phyloP scores from a whole-genome alignment of 2,888 invertebrate species.

The Acrobasis suavella region DNA sequence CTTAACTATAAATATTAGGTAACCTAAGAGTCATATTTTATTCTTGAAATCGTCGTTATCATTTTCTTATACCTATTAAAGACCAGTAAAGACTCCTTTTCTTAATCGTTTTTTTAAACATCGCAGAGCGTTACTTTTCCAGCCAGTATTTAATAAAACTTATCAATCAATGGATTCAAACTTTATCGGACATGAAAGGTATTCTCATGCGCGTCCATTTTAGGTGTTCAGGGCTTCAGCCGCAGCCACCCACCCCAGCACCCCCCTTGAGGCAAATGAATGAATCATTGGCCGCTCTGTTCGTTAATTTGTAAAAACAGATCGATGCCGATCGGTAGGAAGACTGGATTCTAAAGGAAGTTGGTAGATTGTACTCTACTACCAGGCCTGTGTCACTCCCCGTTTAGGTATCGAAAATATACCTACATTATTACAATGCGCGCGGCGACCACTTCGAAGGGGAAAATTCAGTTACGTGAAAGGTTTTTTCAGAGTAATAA shows the following conservation, averaged over 20 bases:
- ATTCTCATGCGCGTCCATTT: conserved; percentile 4
- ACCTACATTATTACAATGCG: too few species aligned
- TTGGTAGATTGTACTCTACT: neutral
- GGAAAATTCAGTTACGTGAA: too few species aligned
- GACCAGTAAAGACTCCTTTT: neutral
- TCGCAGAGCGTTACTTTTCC: neutral
- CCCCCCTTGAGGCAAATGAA: conserved; percentile 46
- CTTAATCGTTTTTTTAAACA: neutral
- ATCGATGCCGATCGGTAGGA: conserved; percentile 20
- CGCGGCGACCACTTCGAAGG: too few species aligned
- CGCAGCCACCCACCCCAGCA: conserved; percentile 31
- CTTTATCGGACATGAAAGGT: conserved; percentile 6
- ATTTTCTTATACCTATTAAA: too few species aligned
- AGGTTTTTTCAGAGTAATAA: too few species aligned
- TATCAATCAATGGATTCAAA: conserved; percentile 8
- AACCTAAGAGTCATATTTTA: too few species aligned
- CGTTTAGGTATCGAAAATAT: too few species aligned
- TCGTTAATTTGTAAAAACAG: conserved; percentile 36
- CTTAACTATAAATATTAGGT: too few species aligned
- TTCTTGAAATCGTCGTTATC: too few species aligned
- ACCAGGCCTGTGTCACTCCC: too few species aligned
- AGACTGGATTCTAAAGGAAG: neutral
- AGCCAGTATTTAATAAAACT: neutral
- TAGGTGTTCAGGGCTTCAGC: conserved; percentile 15
- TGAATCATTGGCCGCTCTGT: conserved; percentile 53